Base-by-base conservation (phyloP, 2,797 vertebrate genomes). In the Hemitrygon akajei region DNA sequence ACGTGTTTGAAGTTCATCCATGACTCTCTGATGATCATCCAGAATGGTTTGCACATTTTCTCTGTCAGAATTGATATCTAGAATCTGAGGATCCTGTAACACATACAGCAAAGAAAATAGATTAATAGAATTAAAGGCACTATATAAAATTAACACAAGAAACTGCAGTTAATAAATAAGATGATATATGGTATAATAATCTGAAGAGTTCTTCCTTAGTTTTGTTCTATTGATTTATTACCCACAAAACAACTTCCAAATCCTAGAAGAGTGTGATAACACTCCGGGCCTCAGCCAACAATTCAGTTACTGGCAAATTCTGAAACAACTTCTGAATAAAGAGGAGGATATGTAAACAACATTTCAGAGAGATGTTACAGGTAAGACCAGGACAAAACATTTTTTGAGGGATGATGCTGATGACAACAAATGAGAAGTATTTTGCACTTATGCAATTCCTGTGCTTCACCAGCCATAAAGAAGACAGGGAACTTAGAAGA, bases 1-100 rank as follows among this genome's bases (percentile, higher is more conserved):
- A 63, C 96, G 96, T 92, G 95, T 95, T 93, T 97, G 97, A 93
- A 98, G 95, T 94, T 97, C 97, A 86, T 98, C 97, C 34, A 98
- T 87, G 66, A 97, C 95, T 73, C 94, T 94, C 27, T 98, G 97
- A 93, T 98, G 95, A 0, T 97, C 97, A 2, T 12, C 94, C 47
- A 98, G 95, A 91, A 97, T 94, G 71, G 94, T 2, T 93, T 95
- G 97, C 91, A 98, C 95, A 95, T 96, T 94, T 0, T 95, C 94
- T 92, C 95, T 95, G 86, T 98, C 97, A 75, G 97, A 94, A 80
- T 77, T 82, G 87, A 97, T 95, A 95, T 98, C 97, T 93, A 98
- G 95, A 95, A 98, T 96, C 95, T 97, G 96, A 86, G 95, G 95
- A 96, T 98, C 97, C 98, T 98, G 75, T 94, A 94, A 95, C 95